phyloP scores from a whole-genome alignment of 2,888 invertebrate genomes.

The Iphiclides podalirius region DNA sequence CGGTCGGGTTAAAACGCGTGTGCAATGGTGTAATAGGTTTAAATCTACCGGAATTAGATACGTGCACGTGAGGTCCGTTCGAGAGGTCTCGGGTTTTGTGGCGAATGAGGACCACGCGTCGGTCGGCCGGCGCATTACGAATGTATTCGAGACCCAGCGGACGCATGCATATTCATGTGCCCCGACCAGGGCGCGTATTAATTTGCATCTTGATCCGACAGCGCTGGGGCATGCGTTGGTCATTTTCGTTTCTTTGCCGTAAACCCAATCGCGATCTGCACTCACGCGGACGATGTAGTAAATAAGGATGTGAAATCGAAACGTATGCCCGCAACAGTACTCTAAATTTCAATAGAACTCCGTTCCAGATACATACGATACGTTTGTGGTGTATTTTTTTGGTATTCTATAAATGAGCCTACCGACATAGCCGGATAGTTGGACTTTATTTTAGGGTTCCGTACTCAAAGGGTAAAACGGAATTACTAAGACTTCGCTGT shows the following conservation, averaged over 20 bases:
- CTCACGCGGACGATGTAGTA: slow-evolving; percentile 46
- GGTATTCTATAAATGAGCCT: too few relatives aligned
- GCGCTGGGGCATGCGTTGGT: slow-evolving; percentile 57
- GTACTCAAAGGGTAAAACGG: too few relatives aligned
- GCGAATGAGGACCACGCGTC: slow-evolving; percentile 27
- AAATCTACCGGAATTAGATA: background rate
- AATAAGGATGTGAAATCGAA: slow-evolving; percentile 50
- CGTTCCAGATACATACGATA: slow-evolving; percentile 14
- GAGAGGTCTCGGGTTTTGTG: slow-evolving; percentile 27
- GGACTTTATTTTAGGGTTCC: too few relatives aligned
- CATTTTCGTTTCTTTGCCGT: slow-evolving; percentile 64
- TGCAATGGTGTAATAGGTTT: too few relatives aligned
- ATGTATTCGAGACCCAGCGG: slow-evolving; percentile 64
- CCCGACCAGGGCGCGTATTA: slow-evolving; percentile 73
- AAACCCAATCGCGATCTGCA: slow-evolving; percentile 40
- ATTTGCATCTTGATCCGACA: slow-evolving; percentile 71
- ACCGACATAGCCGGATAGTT: too few relatives aligned
- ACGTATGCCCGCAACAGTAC: slow-evolving; percentile 24
- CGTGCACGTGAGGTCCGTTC: background rate
- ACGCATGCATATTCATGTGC: slow-evolving; percentile 74
- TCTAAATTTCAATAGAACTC: slow-evolving; percentile 6
- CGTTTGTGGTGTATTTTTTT: too few relatives aligned
- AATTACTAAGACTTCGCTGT: too few relatives aligned
- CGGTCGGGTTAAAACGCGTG: too few relatives aligned
- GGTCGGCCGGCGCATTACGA: slow-evolving; percentile 47